phyloP scores from a whole-genome alignment of 1,140 invertebrate species.

The Hypsibius dujardini region DNA sequence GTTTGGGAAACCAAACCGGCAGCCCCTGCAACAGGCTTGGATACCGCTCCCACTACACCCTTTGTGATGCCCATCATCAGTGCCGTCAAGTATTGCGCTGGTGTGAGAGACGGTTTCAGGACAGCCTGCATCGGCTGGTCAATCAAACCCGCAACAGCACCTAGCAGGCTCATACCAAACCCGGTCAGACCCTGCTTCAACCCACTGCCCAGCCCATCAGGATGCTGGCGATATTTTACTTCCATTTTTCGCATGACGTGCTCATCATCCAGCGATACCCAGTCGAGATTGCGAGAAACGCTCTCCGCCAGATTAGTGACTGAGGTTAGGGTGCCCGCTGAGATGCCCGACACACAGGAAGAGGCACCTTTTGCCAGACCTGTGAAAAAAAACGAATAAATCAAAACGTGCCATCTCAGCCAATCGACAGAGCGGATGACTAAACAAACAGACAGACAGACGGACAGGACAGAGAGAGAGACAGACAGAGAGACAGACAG shows the following conservation, averaged over 20 bases:
- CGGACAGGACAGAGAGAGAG: neutral
- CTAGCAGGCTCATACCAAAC: conserved; percentile 70
- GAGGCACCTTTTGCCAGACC: conserved; percentile 3
- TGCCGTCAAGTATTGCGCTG: conserved; percentile 27
- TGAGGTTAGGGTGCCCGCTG: conserved; percentile 58
- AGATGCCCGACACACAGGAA: conserved; percentile 5
- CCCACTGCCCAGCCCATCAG: conserved; percentile 58
- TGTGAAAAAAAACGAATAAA: no score
- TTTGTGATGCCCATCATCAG: conserved; percentile 62
- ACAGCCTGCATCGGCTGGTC: conserved; percentile 72
- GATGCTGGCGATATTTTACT: conserved; percentile 40
- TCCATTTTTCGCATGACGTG: conserved; percentile 50
- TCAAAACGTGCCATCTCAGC: no score
- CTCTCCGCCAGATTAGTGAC: conserved; percentile 76
- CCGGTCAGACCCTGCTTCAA: conserved; percentile 65
- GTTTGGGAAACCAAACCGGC: conserved; percentile 77
- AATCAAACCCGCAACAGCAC: conserved; percentile 72
- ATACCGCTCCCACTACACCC: conserved; percentile 54
- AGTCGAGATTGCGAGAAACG: conserved; percentile 74
- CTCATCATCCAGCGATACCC: conserved; percentile 64
- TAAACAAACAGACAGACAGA: no score
- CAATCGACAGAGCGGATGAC: no score
- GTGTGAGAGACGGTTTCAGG: conserved; percentile 20
- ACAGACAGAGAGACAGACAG: no score
- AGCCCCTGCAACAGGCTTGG: conserved; percentile 76